Base-by-base conservation (phyloP, 2,888 invertebrate genomes). In the Eupithecia tripunctaria region DNA sequence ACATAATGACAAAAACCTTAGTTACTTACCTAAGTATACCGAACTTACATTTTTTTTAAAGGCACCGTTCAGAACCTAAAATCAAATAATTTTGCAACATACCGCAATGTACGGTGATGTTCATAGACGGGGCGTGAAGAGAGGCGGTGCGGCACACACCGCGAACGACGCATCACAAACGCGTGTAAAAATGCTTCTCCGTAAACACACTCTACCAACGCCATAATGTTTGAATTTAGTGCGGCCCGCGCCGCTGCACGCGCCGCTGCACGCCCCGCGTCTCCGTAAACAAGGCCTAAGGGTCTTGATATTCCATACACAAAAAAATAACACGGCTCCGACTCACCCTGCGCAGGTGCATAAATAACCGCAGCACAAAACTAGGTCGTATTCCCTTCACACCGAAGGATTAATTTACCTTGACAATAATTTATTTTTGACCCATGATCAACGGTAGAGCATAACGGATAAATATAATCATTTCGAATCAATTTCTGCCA, bases 381-480 rank as follows among this genome's bases (percentile, higher is more conserved):
- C 60, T 60, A 18, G 60, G 29, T 60, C 60, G 29, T 60, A 60
- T 60, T 29, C 29, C 18, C 60, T 29, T 18, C 7, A 60, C 15
- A 29, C 7, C 29, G 56, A 60, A 60, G 60, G 18, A 18, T 60
- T 29, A 29, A 29, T 60, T 60, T 60, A 18, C 60, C 60, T 60
- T 60, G 29, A 29, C 60, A 51, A 51, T 51, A 0, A 43, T 43
- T n/a, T 10, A 2, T n/a, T 18, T 18, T 2, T 29, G 60, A 36
- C 25, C n/a, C 14, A 64, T 7, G 38, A 4, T 10, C n/a, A 63
- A 32, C 62, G 63, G 63, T 63, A 32, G n/a, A 64, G 36, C 21
- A 7, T 64, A 14, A 63, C 32, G 29, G 21, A 64, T n/a, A 64
- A 64, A 64, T 64, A 64, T 64, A 36, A 64, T 25, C 64, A 64